Percentiles rank a stretch among this genome's conserved stretches.
phyloP scores from a whole-genome alignment of 1,140 invertebrate species.

The Melanaphis sacchari region DNA sequence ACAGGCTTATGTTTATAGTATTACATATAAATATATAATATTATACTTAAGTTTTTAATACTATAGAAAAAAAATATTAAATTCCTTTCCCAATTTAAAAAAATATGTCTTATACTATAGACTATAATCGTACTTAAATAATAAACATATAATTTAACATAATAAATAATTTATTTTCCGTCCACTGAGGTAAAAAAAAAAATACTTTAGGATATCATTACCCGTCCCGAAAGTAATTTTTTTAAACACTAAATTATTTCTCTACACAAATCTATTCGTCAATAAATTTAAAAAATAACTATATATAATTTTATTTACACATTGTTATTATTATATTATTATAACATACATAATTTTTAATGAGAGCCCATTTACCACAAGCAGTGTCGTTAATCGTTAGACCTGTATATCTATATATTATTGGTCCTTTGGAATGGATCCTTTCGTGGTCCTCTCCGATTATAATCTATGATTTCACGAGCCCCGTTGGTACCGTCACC shows the following conservation, averaged over 20 bases:
- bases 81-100: conserved; percentile 32
- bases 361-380: conserved; percentile 45
- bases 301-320: conserved; percentile 1
- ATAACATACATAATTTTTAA: conserved; percentile 28
- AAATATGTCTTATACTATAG: neutral
- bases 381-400: neutral
- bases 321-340: neutral
- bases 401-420: neutral
- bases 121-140: neutral
- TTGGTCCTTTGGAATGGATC: neutral
- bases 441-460: neutral
- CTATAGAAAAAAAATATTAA: conserved; percentile 24
- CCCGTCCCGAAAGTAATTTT: conserved; percentile 34
- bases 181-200: neutral
- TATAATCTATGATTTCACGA: neutral
- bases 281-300: conserved; percentile 12
- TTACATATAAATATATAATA: conserved; percentile 22
- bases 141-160: neutral
- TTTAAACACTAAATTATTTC: conserved; percentile 13
- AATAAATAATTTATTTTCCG: conserved; percentile 28
- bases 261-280: neutral
- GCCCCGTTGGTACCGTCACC: neutral
- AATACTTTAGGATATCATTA: conserved; percentile 38
- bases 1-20: conserved; percentile 48
- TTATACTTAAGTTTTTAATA: neutral